These are phyloP conservation scores for Alosa sapidissima DNA, from an alignment of 2,797 vertebrate genomes.

Conservation along the genomic window DNA sequence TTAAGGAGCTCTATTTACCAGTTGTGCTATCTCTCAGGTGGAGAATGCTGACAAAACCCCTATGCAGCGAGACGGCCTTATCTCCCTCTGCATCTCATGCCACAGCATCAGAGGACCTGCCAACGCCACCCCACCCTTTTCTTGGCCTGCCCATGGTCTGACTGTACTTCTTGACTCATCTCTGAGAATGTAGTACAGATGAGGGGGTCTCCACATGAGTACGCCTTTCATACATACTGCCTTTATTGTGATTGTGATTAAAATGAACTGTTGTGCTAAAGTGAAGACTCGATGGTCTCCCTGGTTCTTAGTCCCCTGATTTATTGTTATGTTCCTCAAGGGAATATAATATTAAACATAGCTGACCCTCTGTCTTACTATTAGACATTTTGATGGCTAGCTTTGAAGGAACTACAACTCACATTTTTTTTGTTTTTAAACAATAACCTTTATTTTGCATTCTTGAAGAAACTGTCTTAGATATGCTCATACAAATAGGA, in stretches of 20 bases:
- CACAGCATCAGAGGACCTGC: constrained; percentile 5
- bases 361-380: not conserved
- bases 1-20: constrained; percentile 39
- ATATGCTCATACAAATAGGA: not conserved
- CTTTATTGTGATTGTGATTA: not conserved
- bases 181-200: constrained; percentile 30
- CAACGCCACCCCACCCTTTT: constrained; percentile 21
- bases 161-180: not conserved
- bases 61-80: constrained; percentile 39
- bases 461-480: not conserved
- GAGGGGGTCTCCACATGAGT: not conserved
- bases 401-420: not conserved
- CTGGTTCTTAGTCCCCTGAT: not conserved
- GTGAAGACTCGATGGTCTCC: not conserved
- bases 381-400: not conserved
- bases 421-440: not conserved
- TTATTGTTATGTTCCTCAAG: not conserved
- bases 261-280: not conserved
- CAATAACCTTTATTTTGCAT: not conserved
- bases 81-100: constrained; percentile 38
- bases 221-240: too few relatives aligned
- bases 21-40: constrained; percentile 32
- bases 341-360: not conserved
- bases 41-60: constrained; percentile 44
- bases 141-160: constrained; percentile 26